These are phyloP conservation scores for Cichladusa arquata DNA, from an alignment of 2,113 vertebrate genomes.

Conservation along the genomic window DNA sequence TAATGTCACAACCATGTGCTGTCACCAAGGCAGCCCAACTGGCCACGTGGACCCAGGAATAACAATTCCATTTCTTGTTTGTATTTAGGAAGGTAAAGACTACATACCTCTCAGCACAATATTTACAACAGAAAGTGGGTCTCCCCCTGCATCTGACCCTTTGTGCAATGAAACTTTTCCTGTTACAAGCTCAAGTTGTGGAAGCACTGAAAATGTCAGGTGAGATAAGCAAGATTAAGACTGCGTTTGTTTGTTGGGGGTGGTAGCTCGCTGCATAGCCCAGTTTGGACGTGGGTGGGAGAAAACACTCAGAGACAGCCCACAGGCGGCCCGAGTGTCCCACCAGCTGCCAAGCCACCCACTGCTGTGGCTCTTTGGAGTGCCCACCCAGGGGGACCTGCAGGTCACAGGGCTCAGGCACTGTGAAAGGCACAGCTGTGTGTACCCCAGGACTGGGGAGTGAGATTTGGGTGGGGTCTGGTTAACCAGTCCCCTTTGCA, in stretches of 20 bases:
- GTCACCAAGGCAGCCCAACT: accelerated
- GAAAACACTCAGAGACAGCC: neutral
- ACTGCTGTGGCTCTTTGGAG: accelerated
- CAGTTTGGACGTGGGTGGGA: neutral
- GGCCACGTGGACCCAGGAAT: accelerated
- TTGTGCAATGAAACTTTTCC: slow-evolving; percentile 49
- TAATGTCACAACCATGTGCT: accelerated
- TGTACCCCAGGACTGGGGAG: neutral
- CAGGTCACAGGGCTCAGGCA: neutral
- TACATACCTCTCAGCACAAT: slow-evolving; percentile 80
- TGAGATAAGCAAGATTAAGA: slow-evolving; percentile 20
- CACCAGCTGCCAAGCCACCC: accelerated
- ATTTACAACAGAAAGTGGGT: slow-evolving; percentile 55
- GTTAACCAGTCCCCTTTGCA: neutral
- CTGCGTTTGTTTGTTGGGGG: neutral
- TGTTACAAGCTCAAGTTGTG: slow-evolving; percentile 28
- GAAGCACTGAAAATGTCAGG: slow-evolving; percentile 70
- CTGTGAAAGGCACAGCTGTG: neutral
- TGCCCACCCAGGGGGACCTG: neutral
- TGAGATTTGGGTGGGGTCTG: neutral
- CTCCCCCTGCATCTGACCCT: slow-evolving; percentile 33
- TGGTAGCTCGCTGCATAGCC: neutral
- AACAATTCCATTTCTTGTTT: neutral
- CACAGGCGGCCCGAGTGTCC: neutral
- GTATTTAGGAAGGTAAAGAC: slow-evolving; percentile 82